Conservation (phyloP, 2,113 vertebrate genomes). For the Siniperca knerii region DNA sequence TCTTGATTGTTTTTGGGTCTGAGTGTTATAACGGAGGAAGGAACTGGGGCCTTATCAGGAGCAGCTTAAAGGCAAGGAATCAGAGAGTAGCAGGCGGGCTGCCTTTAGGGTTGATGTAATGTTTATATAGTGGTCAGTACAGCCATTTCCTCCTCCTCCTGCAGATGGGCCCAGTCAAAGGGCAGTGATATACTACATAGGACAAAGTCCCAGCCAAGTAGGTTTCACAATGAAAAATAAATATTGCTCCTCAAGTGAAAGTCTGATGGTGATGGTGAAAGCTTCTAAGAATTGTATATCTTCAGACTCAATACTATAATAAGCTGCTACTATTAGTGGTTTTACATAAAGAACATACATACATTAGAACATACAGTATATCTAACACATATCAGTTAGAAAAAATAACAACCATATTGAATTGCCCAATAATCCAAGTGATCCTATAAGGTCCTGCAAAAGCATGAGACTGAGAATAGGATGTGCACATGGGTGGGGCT, state of each 20-base stretch:
- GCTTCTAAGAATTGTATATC: background rate
- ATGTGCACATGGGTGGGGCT: conserved; percentile 15
- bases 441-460: background rate
- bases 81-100: conserved; percentile 53
- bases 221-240: conserved; percentile 20
- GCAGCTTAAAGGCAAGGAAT: conserved; percentile 45
- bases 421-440: background rate
- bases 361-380: background rate
- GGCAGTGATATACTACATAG: conserved; percentile 49
- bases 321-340: background rate
- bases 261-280: background rate
- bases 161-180: conserved; percentile 59
- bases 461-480: background rate
- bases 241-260: background rate
- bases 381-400: background rate
- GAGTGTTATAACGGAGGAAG: conserved; percentile 77
- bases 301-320: background rate
- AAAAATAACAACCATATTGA: background rate
- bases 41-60: conserved; percentile 76
- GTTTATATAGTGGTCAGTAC: conserved; percentile 75
- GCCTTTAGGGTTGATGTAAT: conserved; percentile 78
- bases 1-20: conserved; percentile 63
- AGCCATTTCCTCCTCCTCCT: conserved; percentile 77
- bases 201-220: conserved; percentile 26
- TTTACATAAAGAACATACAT: background rate